Evolutionary conservation across 2,797 vertebrate species (phyloP).

Genomic region (Apogon hyalosoma): DNA sequence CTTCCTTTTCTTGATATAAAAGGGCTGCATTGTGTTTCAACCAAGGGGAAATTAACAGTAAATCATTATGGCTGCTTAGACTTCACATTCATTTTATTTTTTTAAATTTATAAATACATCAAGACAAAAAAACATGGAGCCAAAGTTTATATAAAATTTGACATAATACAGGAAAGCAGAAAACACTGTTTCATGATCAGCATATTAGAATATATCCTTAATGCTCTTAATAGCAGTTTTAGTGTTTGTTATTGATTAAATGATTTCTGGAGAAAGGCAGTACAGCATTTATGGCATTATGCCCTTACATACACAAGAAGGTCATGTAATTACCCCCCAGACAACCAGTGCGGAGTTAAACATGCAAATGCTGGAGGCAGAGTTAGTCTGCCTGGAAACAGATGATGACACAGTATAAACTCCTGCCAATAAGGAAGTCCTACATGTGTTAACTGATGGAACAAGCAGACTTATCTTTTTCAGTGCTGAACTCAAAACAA

Average conservation of each 20-base stretch:
- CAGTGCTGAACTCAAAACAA: background rate
- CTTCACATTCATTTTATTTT: background rate
- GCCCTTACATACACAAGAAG: too few relatives aligned
- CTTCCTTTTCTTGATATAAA: background rate
- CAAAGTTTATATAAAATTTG: background rate
- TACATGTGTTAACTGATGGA: background rate
- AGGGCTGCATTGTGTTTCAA: background rate
- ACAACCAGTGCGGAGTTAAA: background rate
- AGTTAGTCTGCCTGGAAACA: constrained; percentile 48
- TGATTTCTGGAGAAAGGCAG: background rate
- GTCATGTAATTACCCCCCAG: background rate
- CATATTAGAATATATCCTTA: too few relatives aligned
- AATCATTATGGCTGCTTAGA: background rate
- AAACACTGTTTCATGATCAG: background rate
- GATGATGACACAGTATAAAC: constrained; percentile 14
- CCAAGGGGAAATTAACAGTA: background rate
- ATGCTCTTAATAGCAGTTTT: background rate
- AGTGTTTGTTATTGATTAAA: background rate
- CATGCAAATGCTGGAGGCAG: background rate
- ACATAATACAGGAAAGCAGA: background rate
- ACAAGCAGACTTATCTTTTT: background rate
- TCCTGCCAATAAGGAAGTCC: constrained; percentile 31
- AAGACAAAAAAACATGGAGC: background rate
- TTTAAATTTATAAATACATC: background rate
- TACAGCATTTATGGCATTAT: background rate